phyloP scores from a whole-genome alignment of 2,888 invertebrate species.

The Acrobasis suavella region DNA sequence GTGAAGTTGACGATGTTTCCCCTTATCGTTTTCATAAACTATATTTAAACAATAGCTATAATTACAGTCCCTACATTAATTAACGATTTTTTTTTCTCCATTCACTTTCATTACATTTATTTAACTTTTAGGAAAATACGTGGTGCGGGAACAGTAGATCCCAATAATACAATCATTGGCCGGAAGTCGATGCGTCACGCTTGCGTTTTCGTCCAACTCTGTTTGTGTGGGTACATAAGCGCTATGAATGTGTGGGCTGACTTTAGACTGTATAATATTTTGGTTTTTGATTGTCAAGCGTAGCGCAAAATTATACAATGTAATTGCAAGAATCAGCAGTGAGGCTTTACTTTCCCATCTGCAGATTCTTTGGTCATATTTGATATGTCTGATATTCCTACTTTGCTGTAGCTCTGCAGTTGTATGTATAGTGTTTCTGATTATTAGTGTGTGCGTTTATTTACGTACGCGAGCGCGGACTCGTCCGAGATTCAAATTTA shows the following conservation, averaged over 20 bases:
- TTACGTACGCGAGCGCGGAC: slow-evolving; percentile 83
- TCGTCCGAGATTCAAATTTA: slow-evolving; percentile 83
- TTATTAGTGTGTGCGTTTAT: slow-evolving; percentile 81
- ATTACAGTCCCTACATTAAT: not conserved
- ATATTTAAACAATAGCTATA: too few relatives aligned
- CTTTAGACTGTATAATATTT: slow-evolving; percentile 47
- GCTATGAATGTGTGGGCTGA: slow-evolving; percentile 46
- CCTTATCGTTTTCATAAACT: too few relatives aligned
- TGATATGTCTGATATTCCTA: slow-evolving; percentile 46
- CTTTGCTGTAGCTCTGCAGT: slow-evolving; percentile 58
- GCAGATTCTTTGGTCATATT: slow-evolving; percentile 23
- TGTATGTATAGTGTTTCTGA: slow-evolving; percentile 80
- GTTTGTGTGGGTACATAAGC: slow-evolving; percentile 65
- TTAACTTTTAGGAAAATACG: slow-evolving; percentile 10
- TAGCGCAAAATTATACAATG: slow-evolving; percentile 14
- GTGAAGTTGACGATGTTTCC: too few relatives aligned
- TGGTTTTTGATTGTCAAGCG: slow-evolving; percentile 41
- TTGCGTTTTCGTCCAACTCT: slow-evolving; percentile 72
- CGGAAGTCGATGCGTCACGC: slow-evolving; percentile 80
- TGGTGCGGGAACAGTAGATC: slow-evolving; percentile 64
- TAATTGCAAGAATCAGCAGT: not conserved
- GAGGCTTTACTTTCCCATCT: not conserved
- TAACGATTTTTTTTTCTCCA: not conserved
- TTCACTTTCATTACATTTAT: not conserved
- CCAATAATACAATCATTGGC: slow-evolving; percentile 75